Evolutionary conservation across 2,113 vertebrate genomes (phyloP).

Genomic region (Pelusios castaneus): DNA sequence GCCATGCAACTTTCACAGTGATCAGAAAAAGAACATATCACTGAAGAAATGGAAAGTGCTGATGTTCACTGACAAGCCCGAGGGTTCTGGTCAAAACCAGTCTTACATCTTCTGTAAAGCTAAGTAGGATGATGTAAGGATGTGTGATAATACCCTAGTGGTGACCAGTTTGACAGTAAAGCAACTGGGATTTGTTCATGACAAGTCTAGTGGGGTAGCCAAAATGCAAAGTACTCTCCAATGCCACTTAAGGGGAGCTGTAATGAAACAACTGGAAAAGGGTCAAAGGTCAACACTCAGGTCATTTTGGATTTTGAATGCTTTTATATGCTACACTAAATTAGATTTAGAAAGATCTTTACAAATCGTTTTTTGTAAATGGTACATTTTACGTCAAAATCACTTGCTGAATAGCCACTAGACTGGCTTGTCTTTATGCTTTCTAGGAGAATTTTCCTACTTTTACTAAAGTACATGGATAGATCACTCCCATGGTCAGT

Average conservation of each 20-base stretch:
- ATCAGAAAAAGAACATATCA: neutral
- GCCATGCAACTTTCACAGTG: accelerated
- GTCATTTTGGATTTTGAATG: accelerated
- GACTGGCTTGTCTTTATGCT: neutral
- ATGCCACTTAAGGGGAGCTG: accelerated
- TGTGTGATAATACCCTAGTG: neutral
- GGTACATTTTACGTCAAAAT: accelerated
- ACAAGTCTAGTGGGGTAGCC: neutral
- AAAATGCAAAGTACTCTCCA: accelerated
- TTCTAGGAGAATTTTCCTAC: neutral
- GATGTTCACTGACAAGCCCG: neutral
- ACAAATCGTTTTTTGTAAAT: neutral
- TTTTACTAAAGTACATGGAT: neutral
- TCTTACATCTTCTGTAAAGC: neutral
- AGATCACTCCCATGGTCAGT: neutral
- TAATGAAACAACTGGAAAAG: accelerated
- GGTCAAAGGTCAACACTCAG: accelerated
- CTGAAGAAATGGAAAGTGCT: neutral
- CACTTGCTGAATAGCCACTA: neutral
- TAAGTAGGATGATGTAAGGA: neutral
- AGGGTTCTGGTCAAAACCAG: neutral
- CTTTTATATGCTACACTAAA: accelerated
- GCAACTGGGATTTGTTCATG: neutral
- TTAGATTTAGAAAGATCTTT: accelerated
- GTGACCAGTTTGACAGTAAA: neutral